Base-by-base conservation (phyloP, 2,888 invertebrate genomes). In the Melanostoma scalare region DNA sequence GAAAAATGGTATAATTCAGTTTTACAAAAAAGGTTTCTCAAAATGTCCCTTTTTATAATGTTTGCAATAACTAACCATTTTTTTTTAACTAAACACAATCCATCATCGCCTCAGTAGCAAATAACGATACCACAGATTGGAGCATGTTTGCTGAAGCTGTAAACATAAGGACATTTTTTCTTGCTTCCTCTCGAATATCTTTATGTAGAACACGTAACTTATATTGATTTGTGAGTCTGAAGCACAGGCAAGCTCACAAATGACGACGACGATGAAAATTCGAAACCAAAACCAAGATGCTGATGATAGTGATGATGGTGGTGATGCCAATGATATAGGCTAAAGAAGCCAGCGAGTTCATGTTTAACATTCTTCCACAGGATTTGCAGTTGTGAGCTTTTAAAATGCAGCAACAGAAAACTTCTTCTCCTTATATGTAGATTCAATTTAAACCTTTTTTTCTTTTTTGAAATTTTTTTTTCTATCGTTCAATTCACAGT, bases 341-440 rank as follows among this genome's bases (percentile, higher is more conserved):
- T 69, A 53, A 69, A 69, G 69, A 33, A 40, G 42, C 9, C n/a
- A 56, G 30, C 10, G 63, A 63, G 69, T 74, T 80, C 74, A 80
- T 65, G 71, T 80, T 80, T 71, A 53, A 55, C 53, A 71, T 71
- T 76, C 76, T 71, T 76, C 65, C 80, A 48, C 8, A 46, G 76
- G 20, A 65, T 71, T 80, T 80, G 80, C 80, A 71, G 52, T 71
- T 76, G 75, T 40, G 53, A 61, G 46, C 46, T 46, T 63, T 8
- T 52, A 61, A 68, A 68, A 42, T 74, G 52, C 79, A 73, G 35
- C 60, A 36, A 58, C 63, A 71, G 30, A 44, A 56, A 53, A 50
- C 3, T 38, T 35, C 38, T 60, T 20, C 53, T 53, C 36, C 75
- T 71, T 75, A 40, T 75, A 40, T 68, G 46, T 38, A 50, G 46